Conservation (phyloP, 2,888 invertebrate genomes). For the Tortrix viridana region DNA sequence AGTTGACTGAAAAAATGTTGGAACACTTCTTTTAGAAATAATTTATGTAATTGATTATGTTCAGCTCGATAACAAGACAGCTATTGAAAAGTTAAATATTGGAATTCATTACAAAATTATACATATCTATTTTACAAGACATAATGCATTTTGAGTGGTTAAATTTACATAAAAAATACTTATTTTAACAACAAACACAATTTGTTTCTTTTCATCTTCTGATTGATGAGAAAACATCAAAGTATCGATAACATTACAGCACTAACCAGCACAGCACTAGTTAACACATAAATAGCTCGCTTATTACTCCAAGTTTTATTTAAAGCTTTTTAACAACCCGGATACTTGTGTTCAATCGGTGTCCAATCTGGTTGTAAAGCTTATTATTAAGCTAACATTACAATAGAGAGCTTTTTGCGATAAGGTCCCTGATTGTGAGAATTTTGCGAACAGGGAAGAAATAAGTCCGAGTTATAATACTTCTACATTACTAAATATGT, state of each 20-base stretch:
- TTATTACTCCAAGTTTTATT: constrained; percentile 19
- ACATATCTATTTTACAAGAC: no score
- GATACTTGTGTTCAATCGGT: constrained; percentile 16
- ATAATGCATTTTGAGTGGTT: no score
- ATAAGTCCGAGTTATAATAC: neutral
- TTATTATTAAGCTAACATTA: constrained; percentile 11
- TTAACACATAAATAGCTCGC: constrained; percentile 20
- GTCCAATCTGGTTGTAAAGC: constrained; percentile 16
- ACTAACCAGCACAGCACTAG: constrained; percentile 3
- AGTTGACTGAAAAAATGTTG: no score
- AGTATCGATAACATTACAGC: neutral
- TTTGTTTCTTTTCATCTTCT: no score
- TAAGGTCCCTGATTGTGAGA: constrained; percentile 6
- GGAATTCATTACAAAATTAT: no score
- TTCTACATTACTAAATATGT: neutral
- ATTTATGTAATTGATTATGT: no score
- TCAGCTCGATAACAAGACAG: no score
- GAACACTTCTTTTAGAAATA: no score
- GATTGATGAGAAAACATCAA: no score
- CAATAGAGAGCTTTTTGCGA: constrained; percentile 27
- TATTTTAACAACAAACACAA: no score
- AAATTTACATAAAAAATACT: no score
- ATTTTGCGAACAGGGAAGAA: constrained; percentile 19
- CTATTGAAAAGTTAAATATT: no score
- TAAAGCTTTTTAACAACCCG: constrained; percentile 16